Conservation (phyloP, 2,797 vertebrate species). For the Muraenolepis orangiensis region DNA sequence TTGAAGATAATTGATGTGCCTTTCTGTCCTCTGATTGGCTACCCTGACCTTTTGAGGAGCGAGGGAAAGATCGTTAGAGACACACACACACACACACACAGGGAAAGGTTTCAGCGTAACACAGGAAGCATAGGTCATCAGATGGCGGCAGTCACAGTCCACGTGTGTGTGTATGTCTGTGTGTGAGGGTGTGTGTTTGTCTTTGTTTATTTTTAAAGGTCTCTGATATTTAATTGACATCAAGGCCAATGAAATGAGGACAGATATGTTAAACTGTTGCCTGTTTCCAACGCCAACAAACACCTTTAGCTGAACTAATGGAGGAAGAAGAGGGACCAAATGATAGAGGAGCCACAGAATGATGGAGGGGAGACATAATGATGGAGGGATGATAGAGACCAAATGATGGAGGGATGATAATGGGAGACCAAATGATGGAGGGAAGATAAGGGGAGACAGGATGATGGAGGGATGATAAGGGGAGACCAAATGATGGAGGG, state of each 20-base stretch:
- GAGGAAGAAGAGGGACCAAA: neutral
- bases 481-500: neutral
- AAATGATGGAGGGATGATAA: too few relatives aligned
- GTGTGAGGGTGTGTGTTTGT: conserved; percentile 14
- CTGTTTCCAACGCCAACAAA: neutral
- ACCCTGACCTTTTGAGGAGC: conserved; percentile 39
- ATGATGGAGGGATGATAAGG: too few relatives aligned
- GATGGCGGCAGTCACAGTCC: neutral
- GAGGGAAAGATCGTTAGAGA: neutral
- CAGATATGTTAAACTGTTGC: neutral
- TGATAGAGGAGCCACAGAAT: neutral
- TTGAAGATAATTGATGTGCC: conserved; percentile 15
- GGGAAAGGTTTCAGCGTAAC: neutral
- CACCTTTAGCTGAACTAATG: neutral
- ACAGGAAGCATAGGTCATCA: conserved; percentile 3
- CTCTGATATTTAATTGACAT: conserved; percentile 10
- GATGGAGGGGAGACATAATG: too few relatives aligned
- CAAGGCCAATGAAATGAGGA: neutral
- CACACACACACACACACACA: neutral
- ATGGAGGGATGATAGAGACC: too few relatives aligned
- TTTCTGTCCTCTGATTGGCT: conserved; percentile 37
- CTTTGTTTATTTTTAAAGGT: conserved; percentile 27
- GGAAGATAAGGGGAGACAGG: too few relatives aligned
- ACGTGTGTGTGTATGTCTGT: conserved; percentile 5
- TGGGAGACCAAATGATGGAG: too few relatives aligned